These are phyloP conservation scores for Papilio gigon DNA, from an alignment of 2,888 invertebrate species.

Conservation along the genomic window DNA sequence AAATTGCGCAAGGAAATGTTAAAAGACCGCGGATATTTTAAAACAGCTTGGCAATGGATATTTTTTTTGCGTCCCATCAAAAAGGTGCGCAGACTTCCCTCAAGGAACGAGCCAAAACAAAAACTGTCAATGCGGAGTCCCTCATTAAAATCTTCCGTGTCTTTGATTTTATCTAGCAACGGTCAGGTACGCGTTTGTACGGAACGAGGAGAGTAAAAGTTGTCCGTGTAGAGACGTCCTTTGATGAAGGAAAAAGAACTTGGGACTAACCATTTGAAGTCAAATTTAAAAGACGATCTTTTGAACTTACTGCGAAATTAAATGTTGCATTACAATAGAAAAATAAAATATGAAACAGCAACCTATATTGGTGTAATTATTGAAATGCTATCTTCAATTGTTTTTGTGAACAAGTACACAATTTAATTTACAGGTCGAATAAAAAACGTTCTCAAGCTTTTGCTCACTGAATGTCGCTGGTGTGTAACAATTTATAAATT, in stretches of 20 bases:
- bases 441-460: constrained; percentile 17
- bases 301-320: constrained; percentile 30
- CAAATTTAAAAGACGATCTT: constrained; percentile 45
- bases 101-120: constrained; percentile 65
- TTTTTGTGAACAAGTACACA: background rate
- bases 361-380: background rate
- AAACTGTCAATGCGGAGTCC: constrained; percentile 73
- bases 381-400: background rate
- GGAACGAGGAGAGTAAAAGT: constrained; percentile 55
- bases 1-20: background rate
- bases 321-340: constrained; percentile 19
- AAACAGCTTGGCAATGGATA: constrained; percentile 37
- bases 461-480: constrained; percentile 19
- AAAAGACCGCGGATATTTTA: constrained; percentile 27
- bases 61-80: constrained; percentile 43
- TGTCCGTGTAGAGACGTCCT: constrained; percentile 54
- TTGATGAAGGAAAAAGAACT: constrained; percentile 62
- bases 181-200: constrained; percentile 64
- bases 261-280: constrained; percentile 53
- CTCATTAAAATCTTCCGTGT: constrained; percentile 81
- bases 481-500: constrained; percentile 14
- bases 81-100: constrained; percentile 47
- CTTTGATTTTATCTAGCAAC: constrained; percentile 78
- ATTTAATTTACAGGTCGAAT: constrained; percentile 36
- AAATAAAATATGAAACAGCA: background rate